Evolutionary conservation across 2,113 vertebrate genomes (phyloP).

Genomic region (Melospiza georgiana): DNA sequence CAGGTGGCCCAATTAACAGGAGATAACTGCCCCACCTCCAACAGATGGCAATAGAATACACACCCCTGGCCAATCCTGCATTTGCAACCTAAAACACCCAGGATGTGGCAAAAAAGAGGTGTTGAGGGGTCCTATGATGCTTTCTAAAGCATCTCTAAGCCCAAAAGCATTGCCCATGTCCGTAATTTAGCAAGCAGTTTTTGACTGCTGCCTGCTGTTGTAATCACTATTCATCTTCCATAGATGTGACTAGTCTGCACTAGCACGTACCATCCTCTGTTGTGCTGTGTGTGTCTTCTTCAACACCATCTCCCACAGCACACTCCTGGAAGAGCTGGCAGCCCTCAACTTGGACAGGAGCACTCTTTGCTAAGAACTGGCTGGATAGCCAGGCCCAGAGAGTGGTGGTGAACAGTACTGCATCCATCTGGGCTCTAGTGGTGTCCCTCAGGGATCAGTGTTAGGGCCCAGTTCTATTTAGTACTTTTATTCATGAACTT

Average conservation of each 20-base stretch:
- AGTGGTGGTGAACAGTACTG: background rate
- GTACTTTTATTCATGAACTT: background rate
- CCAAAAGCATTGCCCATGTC: background rate
- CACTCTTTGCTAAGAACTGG: background rate
- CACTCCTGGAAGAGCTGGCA: background rate
- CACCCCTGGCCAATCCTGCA: background rate
- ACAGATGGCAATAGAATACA: background rate
- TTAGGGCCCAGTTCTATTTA: background rate
- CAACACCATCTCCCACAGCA: background rate
- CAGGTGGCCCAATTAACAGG: background rate
- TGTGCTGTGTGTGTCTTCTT: background rate
- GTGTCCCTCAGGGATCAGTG: background rate
- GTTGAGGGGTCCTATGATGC: background rate
- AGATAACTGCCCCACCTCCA: background rate
- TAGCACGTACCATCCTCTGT: background rate
- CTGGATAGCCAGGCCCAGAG: background rate
- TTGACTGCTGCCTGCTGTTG: background rate
- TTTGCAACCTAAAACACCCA: background rate
- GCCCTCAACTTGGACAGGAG: background rate
- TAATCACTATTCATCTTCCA: background rate
- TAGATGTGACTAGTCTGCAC: rapidly evolving
- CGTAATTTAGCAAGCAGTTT: background rate
- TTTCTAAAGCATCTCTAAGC: background rate
- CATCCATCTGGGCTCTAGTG: background rate
- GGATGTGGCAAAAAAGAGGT: background rate